Evolutionary conservation across 2,797 vertebrate genomes (phyloP).

Genomic region (Melanotaenia boesemani): DNA sequence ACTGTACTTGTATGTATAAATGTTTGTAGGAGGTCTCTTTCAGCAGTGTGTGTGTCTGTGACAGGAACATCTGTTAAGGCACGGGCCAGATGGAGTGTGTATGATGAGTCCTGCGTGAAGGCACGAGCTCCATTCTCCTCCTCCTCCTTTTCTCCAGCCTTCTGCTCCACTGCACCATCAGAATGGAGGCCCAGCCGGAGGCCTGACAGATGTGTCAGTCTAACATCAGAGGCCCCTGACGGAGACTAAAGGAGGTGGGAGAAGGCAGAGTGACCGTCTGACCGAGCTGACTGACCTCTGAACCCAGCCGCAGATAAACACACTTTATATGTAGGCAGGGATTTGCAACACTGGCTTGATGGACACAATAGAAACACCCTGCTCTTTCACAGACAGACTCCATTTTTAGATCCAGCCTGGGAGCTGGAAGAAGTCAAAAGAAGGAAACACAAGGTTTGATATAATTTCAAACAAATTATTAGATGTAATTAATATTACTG

Average conservation of each 20-base stretch:
- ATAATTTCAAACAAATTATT: not conserved
- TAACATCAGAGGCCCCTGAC: constrained; percentile 41
- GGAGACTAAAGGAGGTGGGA: constrained; percentile 53
- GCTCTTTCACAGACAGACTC: not conserved
- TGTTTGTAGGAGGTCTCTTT: constrained; percentile 35
- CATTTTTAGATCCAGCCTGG: constrained; percentile 35
- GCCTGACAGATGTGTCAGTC: constrained; percentile 71
- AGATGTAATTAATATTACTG: constrained; percentile 2
- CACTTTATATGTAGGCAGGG: constrained; percentile 24
- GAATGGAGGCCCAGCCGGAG: constrained; percentile 25
- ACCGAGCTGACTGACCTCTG: constrained; percentile 51
- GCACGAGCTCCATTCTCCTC: constrained; percentile 67
- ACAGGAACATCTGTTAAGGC: constrained; percentile 82
- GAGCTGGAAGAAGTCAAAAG: constrained; percentile 4
- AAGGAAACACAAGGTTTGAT: constrained; percentile 9
- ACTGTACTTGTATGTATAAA: constrained; percentile 4
- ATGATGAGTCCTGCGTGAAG: constrained; percentile 71
- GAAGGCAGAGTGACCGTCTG: constrained; percentile 33
- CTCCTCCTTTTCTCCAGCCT: constrained; percentile 53
- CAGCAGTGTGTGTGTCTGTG: constrained; percentile 4
- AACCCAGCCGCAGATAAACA: constrained; percentile 48
- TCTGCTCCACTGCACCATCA: constrained; percentile 65
- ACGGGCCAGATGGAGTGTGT: constrained; percentile 82
- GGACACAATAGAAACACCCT: constrained; percentile 5
- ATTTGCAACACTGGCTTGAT: not conserved